Base-by-base conservation (phyloP, 2,888 invertebrate species). In the Chalcis sispes region DNA sequence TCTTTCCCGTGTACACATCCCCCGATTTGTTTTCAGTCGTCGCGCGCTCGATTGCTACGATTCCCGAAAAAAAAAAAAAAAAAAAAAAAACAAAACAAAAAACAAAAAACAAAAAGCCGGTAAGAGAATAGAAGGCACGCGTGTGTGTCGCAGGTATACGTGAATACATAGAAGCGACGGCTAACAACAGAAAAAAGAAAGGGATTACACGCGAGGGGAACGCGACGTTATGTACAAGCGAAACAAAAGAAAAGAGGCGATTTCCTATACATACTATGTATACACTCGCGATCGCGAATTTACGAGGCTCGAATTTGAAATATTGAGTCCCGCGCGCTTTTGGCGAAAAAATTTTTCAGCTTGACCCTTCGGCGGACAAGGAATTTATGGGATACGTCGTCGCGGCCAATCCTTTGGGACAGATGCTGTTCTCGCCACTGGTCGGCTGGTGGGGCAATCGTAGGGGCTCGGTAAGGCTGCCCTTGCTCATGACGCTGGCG, bases 401-500 rank as follows among this genome's bases (percentile, higher is more conserved):
- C 65, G 96, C 95, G 42, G 95, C 95, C 29, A 95, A 96, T 90
- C 96, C 96, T 15, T 90, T 96, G 77, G 96, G 94, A 0, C 96
- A 96, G 91, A 94, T 96, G 92, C 85, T 96, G 75, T 95, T 95
- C 87, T 96, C 96, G 23, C 96, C 96, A 1, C 88, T 96, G 79
- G 91, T 95, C 80, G 96, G 96, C 52, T 93, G 93, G 92, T 95
- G 96, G 95, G 94, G 94, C 65, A 96, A 96, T 88, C 93, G 92
- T 85, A 89, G 93, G 29, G 93, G 93, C 65, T 91, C 93, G 0
- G 93, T 94, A 80, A 92, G 95, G 74, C 85, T 93, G 72, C 96
- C 96, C 0, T 89, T 96, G 65, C 89, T 95, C 59, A 86, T 92
- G 76, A 93, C 95, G 25, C 89, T 96, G 80, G 90, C 90, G 29